Percentiles rank a stretch among this genome's conserved stretches.
Conservation (phyloP, 2,113 vertebrate species). For the Collichthys lucidus region DNA sequence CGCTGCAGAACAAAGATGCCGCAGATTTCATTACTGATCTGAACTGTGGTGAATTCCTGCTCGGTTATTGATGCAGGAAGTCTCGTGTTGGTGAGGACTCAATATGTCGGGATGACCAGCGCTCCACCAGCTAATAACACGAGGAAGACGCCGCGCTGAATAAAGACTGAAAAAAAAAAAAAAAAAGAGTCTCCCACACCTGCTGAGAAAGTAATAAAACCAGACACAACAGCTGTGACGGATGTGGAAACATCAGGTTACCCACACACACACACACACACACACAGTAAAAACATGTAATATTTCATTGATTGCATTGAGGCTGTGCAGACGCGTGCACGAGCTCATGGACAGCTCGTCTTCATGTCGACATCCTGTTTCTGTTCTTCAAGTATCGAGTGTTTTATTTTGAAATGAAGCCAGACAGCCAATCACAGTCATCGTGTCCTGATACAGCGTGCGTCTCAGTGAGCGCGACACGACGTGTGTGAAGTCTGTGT, state of each 20-base stretch:
- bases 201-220: slow-evolving; percentile 72
- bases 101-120: slow-evolving; percentile 70
- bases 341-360: slow-evolving; percentile 10
- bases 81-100: slow-evolving; percentile 52
- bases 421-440: not conserved
- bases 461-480: too few relatives aligned
- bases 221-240: slow-evolving; percentile 63
- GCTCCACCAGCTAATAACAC: slow-evolving; percentile 63
- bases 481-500: not conserved
- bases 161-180: slow-evolving; percentile 22
- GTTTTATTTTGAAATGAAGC: not conserved
- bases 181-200: slow-evolving; percentile 30
- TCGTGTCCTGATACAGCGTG: not conserved
- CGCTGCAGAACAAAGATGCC: slow-evolving; percentile 42
- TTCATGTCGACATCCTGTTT: not conserved
- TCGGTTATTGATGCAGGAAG: slow-evolving; percentile 44
- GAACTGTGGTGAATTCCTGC: slow-evolving; percentile 32
- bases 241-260: slow-evolving; percentile 48
- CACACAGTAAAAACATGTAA: slow-evolving; percentile 56
- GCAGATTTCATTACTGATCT: slow-evolving; percentile 63
- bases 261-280: slow-evolving; percentile 24
- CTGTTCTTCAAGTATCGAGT: not conserved
- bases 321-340: slow-evolving; percentile 9
- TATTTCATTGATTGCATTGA: slow-evolving; percentile 56
- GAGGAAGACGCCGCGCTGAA: slow-evolving; percentile 49